Evolutionary conservation across 2,888 invertebrate genomes (phyloP), one percentile per base, ranked within the genome.

Genomic region (Pinctada fucata): DNA sequence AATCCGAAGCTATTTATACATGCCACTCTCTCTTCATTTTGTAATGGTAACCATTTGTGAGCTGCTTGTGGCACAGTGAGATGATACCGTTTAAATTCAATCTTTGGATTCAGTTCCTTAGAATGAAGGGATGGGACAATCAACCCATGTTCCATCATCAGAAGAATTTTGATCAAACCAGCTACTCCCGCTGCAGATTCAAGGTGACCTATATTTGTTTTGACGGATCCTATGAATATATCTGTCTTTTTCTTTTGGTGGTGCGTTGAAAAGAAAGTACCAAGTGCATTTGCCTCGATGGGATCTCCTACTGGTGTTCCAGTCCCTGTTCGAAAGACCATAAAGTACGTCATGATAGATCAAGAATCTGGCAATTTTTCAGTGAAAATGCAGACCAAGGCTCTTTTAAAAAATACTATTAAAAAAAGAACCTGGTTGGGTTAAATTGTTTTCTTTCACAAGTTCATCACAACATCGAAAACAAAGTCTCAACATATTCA

Each of bases 271-370:
- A 88, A 87, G 49, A 85, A 84, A 3, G 65, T 69, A 3, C 85
- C 84, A 4, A 87, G 74, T 8, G 84, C 78, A 50, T 80, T 84
- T 10, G 80, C 83, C 80, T 88, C 88, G 16, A 86, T 83, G 6
- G 87, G 86, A 78, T 88, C 88, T 10, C 88, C 88, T 4, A 84
- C 83, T 5, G 82, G 81, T n/a, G 88, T 88, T 0, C 88, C 87
- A 1, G 88, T 88, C 3, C 88, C 88, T 78, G 47, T 58, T 31
- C 31, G 31, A 31, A 31, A 31, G 31, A 31, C 1, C 31, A 31
- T 31, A 31, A 31, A 31, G 31, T 31, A 31, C 31, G 31, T 31
- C 31, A 31, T 31, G 31, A 31, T 31, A 31, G 31, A 31, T 31
- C 31, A 31, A 31, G 31, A 31, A 31, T 31, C 31, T 31, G 31